A percentile compares a stretch with the other conserved stretches of the same genome.
Conservation (phyloP, 1,140 invertebrate genomes). For the Drosophila auraria region DNA sequence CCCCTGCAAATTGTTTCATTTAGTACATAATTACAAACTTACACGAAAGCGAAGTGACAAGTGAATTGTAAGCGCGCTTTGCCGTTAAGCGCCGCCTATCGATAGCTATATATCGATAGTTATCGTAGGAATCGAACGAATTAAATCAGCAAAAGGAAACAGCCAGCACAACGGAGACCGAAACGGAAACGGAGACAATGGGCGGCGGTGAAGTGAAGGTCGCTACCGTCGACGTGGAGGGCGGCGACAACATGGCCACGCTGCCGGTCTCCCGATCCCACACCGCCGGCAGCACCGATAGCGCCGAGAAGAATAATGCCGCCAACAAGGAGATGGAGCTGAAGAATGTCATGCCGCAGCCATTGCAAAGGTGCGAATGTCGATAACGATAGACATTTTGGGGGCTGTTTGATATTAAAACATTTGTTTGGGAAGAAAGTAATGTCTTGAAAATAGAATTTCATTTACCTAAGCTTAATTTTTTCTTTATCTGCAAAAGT, state of each 20-base stretch:
- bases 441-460: no score
- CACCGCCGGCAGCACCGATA: conserved; percentile 88
- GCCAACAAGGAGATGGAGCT: conserved; percentile 95
- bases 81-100: conserved; percentile 7
- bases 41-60: conserved; percentile 9
- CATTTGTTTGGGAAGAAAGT: no score
- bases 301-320: conserved; percentile 91
- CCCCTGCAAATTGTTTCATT: conserved; percentile 72
- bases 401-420: background rate
- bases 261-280: conserved; percentile 91
- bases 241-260: conserved; percentile 93
- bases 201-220: conserved; percentile 93
- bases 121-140: conserved; percentile 36
- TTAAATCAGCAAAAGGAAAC: conserved; percentile 22
- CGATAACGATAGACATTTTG: conserved; percentile 1
- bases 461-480: no score
- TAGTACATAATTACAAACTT: conserved; percentile 26
- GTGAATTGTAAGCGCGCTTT: background rate
- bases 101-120: conserved; percentile 11
- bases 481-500: background rate
- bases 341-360: conserved; percentile 92
- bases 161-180: conserved; percentile 77
- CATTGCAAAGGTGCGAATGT: conserved; percentile 89
- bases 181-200: conserved; percentile 86
- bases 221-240: conserved; percentile 92